Evolutionary conservation across 2,113 vertebrate species (phyloP).

Genomic region (Collichthys lucidus): DNA sequence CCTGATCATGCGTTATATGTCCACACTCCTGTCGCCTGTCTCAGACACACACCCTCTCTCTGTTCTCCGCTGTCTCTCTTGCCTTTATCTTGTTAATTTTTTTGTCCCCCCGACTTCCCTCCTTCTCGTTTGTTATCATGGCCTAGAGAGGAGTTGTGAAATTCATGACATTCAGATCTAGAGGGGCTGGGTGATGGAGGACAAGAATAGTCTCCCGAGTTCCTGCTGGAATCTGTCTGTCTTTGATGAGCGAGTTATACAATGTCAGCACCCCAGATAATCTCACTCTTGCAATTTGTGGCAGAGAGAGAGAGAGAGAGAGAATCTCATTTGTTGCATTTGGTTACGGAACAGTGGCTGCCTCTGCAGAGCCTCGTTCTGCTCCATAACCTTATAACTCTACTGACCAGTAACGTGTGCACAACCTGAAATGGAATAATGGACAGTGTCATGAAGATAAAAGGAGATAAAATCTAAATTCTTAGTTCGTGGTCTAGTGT

Average conservation of each 20-base stretch:
- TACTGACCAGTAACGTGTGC: conserved; percentile 12
- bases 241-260: conserved; percentile 68
- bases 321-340: conserved; percentile 65
- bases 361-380: conserved; percentile 31
- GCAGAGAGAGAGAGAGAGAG: conserved; percentile 22
- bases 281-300: conserved; percentile 40
- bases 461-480: conserved; percentile 38
- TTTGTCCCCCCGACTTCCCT: background rate
- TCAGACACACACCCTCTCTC: conserved; percentile 14
- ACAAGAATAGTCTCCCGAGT: conserved; percentile 66
- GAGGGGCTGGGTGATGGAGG: conserved; percentile 53
- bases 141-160: conserved; percentile 67
- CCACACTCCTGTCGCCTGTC: conserved; percentile 20
- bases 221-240: conserved; percentile 60
- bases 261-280: conserved; percentile 61
- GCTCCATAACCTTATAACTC: background rate
- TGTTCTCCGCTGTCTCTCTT: conserved; percentile 2
- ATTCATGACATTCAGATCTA: conserved; percentile 65
- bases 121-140: conserved; percentile 39
- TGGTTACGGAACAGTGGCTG: conserved; percentile 48
- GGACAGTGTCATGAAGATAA: conserved; percentile 23
- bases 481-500: conserved; percentile 4
- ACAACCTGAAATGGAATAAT: conserved; percentile 35
- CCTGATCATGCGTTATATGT: conserved; percentile 27
- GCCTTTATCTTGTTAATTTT: conserved; percentile 8